Percentiles rank a stretch among this genome's conserved stretches.
Conservation (phyloP, 2,113 vertebrate genomes). For the Tylochromis polylepis region DNA sequence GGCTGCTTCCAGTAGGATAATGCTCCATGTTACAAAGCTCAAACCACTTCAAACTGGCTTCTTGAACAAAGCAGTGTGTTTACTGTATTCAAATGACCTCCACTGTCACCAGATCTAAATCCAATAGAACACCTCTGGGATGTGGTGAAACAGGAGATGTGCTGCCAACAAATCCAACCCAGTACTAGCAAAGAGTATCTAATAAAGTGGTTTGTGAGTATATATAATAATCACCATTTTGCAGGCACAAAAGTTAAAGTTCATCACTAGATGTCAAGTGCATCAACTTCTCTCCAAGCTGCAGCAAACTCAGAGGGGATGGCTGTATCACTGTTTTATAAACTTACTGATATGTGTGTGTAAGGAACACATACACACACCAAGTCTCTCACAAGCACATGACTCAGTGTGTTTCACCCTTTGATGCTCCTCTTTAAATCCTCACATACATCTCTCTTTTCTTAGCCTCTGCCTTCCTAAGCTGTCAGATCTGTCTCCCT, state of each 20-base stretch:
- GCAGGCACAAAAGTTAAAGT: not conserved
- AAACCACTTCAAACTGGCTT: not conserved
- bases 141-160: not conserved
- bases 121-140: not conserved
- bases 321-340: slow-evolving; percentile 8
- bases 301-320: not conserved
- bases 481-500: slow-evolving; percentile 12
- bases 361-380: not conserved
- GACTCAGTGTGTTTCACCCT: slow-evolving; percentile 7
- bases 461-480: not conserved
- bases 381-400: not conserved
- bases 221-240: not conserved
- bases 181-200: not conserved
- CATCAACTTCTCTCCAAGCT: not conserved
- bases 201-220: not conserved
- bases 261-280: not conserved
- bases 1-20: not conserved
- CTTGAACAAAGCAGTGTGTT: not conserved
- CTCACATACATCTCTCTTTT: slow-evolving; percentile 4
- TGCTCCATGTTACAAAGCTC: not conserved
- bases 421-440: slow-evolving; percentile 22
- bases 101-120: not conserved
- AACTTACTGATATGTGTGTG: not conserved
- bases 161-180: not conserved
- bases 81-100: not conserved